Conservation (phyloP, 2,888 invertebrate species). For the Kuschelorhynchus macadamiae region DNA sequence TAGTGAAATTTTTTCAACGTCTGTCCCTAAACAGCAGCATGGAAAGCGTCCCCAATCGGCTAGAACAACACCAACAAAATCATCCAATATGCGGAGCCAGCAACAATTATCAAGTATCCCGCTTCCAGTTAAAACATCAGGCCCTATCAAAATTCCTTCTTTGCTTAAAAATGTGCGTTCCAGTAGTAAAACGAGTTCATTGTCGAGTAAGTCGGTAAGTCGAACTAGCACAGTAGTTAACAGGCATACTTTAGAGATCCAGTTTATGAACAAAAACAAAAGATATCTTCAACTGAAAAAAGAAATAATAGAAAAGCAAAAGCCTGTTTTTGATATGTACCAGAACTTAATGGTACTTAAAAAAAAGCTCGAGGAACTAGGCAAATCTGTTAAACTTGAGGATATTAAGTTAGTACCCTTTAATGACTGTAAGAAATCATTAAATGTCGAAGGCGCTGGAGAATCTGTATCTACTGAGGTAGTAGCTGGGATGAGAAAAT, state of each 20-base stretch:
- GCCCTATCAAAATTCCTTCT: conserved; percentile 41
- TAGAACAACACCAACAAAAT: conserved; percentile 18
- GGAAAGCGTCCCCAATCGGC: conserved; percentile 25
- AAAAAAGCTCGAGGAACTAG: conserved; percentile 62
- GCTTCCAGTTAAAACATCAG: conserved; percentile 50
- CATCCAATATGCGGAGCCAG: conserved; percentile 1
- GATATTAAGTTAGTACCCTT: conserved; percentile 58
- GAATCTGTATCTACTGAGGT: conserved; percentile 31
- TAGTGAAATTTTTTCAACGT: conserved; percentile 30
- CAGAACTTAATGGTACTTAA: conserved; percentile 62
- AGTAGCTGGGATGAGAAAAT: conserved; percentile 58
- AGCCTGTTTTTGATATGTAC: conserved; percentile 63
- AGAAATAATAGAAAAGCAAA: conserved; percentile 63
- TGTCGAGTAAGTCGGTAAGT: conserved; percentile 35
- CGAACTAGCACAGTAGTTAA: conserved; percentile 45
- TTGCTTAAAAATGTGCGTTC: conserved; percentile 41
- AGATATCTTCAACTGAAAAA: conserved; percentile 60
- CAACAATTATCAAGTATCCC: conserved; percentile 52
- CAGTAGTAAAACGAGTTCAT: conserved; percentile 41
- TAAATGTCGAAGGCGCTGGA: conserved; percentile 27
- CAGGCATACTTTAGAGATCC: conserved; percentile 62
- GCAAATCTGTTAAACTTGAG: conserved; percentile 61
- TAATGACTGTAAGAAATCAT: conserved; percentile 27
- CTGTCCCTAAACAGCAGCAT: conserved; percentile 10
- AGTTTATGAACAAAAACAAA: conserved; percentile 65